These are phyloP conservation scores for Psephotus haematonotus DNA, from an alignment of 2,113 vertebrate species.

Conservation along the genomic window DNA sequence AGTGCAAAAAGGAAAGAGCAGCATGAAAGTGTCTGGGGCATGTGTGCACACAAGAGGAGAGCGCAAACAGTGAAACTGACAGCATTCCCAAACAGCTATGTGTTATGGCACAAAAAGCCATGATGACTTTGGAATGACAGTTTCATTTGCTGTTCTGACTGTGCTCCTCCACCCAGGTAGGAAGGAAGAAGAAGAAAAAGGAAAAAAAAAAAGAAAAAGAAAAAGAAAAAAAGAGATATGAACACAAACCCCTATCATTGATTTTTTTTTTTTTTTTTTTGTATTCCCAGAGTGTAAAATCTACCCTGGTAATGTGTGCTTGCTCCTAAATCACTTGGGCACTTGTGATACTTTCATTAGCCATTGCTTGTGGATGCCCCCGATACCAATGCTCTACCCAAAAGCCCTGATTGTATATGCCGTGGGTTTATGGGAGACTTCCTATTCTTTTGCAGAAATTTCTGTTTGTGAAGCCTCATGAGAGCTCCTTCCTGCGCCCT, in stretches of 20 bases:
- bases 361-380: background rate
- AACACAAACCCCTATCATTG: background rate
- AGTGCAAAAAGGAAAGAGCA: background rate
- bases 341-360: background rate
- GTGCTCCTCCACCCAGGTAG: background rate
- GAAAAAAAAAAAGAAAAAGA: too few species aligned
- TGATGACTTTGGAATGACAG: background rate
- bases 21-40: background rate
- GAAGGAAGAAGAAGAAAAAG: background rate
- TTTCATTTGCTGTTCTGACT: background rate
- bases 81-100: background rate
- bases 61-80: background rate
- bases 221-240: too few species aligned
- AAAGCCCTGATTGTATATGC: background rate
- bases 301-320: background rate
- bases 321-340: background rate
- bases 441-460: background rate
- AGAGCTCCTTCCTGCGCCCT: background rate
- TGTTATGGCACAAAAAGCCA: background rate
- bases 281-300: background rate
- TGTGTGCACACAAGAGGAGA: background rate
- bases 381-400: background rate
- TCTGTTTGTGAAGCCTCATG: background rate
- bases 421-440: background rate
- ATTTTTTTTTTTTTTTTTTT: background rate